Percentiles rank a stretch among this genome's conserved stretches.
Evolutionary conservation across 2,888 invertebrate genomes (phyloP).

Genomic region (Habrosyne pyritoides): DNA sequence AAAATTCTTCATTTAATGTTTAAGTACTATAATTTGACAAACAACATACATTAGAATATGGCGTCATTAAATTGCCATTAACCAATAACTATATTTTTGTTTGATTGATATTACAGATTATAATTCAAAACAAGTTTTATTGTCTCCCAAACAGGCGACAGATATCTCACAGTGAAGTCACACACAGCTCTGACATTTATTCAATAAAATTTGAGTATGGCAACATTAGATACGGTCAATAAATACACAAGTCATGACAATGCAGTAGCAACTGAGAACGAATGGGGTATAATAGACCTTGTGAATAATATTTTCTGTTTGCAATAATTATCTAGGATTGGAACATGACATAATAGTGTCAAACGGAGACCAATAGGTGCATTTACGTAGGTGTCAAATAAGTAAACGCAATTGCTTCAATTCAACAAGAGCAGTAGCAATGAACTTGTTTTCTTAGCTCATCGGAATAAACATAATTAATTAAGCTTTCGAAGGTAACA

Average conservation of each 20-base stretch:
- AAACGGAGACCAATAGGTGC: conserved; percentile 3
- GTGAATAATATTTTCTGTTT: conserved; percentile 23
- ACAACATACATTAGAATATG: no score
- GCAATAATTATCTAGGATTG: conserved; percentile 16
- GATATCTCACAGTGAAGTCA: background rate
- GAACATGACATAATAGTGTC: conserved; percentile 8
- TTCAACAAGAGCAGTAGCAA: conserved; percentile 3
- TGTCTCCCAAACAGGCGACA: background rate
- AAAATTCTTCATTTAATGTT: no score
- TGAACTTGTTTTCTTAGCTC: conserved; percentile 8
- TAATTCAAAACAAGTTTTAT: background rate
- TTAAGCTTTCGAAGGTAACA: background rate
- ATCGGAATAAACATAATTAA: conserved; percentile 2
- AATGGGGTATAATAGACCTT: conserved; percentile 26
- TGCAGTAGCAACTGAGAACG: conserved; percentile 43
- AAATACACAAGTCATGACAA: conserved; percentile 42
- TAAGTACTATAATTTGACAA: no score
- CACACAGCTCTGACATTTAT: conserved; percentile 21
- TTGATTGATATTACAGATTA: background rate
- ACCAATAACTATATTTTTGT: background rate
- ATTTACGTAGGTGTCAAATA: conserved; percentile 8
- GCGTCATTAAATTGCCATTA: background rate
- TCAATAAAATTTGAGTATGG: conserved; percentile 35
- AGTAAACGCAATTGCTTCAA: conserved; percentile 7
- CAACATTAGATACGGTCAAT: conserved; percentile 47